A percentile compares a stretch with the other conserved stretches of the same genome.
phyloP scores from a whole-genome alignment of 2,797 vertebrate genomes.

The Cyclopterus lumpus region DNA sequence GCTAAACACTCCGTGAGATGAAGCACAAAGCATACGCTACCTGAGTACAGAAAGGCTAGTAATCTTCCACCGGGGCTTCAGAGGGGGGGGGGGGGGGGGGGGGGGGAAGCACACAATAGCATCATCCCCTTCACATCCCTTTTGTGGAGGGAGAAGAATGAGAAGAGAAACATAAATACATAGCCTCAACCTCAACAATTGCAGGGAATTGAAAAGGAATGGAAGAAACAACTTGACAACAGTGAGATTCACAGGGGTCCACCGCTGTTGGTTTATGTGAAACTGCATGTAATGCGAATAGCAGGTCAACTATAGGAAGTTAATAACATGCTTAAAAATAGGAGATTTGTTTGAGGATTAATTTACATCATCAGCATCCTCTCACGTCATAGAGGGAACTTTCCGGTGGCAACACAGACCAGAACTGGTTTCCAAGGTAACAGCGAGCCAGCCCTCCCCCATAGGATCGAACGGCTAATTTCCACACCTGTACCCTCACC shows the following conservation, averaged over 20 bases:
- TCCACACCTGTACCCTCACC: conserved; percentile 63
- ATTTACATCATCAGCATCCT: not conserved
- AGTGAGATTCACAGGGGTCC: conserved; percentile 14
- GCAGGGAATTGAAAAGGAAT: conserved; percentile 39
- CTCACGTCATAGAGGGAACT: conserved; percentile 40
- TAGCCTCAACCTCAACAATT: conserved; percentile 37
- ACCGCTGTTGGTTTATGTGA: conserved; percentile 3
- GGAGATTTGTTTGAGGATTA: not conserved
- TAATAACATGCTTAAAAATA: not conserved
- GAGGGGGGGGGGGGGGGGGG: conserved; percentile 35
- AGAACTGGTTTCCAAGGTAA: conserved; percentile 77
- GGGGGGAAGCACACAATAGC: conserved; percentile 61
- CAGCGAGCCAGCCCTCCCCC: conserved; percentile 44
- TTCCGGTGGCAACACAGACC: conserved; percentile 52
- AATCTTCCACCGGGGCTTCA: conserved; percentile 59
- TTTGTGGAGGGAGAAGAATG: conserved; percentile 60
- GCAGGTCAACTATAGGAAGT: not conserved
- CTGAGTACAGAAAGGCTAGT: conserved; percentile 50
- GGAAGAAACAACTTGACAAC: conserved; percentile 19
- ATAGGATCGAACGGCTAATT: conserved; percentile 65
- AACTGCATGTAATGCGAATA: not conserved
- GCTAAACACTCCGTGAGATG: conserved; percentile 39
- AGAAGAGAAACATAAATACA: conserved; percentile 59
- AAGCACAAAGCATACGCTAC: conserved; percentile 51
- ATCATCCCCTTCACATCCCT: conserved; percentile 67